These are phyloP conservation scores for Lepeophtheirus salmonis DNA, from an alignment of 1,140 invertebrate genomes.

Conservation along the genomic window DNA sequence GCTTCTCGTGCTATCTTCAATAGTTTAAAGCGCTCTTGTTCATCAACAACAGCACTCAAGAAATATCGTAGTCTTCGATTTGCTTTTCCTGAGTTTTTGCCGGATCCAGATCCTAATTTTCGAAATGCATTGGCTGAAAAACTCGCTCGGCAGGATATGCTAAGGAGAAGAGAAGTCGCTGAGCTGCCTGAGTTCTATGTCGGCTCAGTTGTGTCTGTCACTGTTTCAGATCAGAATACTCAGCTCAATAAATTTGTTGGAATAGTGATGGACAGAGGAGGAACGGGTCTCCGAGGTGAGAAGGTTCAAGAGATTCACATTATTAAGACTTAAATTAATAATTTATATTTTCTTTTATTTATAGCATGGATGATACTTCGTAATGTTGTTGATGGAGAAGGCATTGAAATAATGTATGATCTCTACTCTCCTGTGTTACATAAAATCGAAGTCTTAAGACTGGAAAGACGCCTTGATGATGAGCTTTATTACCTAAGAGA, in stretches of 20 bases:
- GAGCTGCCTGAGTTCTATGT: slow-evolving; percentile 45
- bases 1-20: neutral
- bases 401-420: slow-evolving; percentile 69
- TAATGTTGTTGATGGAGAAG: slow-evolving; percentile 78
- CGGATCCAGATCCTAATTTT: slow-evolving; percentile 53
- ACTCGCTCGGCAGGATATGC: slow-evolving; percentile 79
- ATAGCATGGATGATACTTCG: slow-evolving; percentile 58
- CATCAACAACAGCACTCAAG: neutral
- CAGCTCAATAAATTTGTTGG: slow-evolving; percentile 57
- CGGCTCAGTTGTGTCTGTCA: slow-evolving; percentile 79
- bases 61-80: slow-evolving; percentile 32
- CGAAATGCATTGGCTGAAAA: slow-evolving; percentile 66
- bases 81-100: slow-evolving; percentile 84
- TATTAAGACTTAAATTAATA: neutral
- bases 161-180: slow-evolving; percentile 55
- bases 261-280: slow-evolving; percentile 72
- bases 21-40: neutral
- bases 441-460: slow-evolving; percentile 63
- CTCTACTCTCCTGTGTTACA: slow-evolving; percentile 84
- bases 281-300: slow-evolving; percentile 47
- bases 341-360: neutral
- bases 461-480: slow-evolving; percentile 85
- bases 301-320: neutral
- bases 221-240: slow-evolving; percentile 66
- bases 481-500: slow-evolving; percentile 77